Conservation (phyloP, 2,888 invertebrate species). For the Carabus problematicus region DNA sequence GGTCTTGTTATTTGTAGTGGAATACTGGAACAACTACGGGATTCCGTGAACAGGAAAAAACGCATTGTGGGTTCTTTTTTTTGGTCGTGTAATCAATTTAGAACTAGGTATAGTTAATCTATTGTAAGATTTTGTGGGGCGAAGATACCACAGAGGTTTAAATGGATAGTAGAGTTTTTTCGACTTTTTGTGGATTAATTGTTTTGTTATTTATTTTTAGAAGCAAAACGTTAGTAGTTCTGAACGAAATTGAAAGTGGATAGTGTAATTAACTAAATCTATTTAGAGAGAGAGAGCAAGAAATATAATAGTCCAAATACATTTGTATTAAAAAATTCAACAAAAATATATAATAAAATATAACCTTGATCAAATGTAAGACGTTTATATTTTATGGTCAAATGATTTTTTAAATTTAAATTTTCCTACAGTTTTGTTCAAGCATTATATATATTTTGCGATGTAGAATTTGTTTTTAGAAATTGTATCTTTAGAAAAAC, state of each 20-base stretch:
- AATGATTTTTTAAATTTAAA: too few species aligned
- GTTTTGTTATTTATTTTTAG: conserved; percentile 2
- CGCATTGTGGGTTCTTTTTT: conserved; percentile 21
- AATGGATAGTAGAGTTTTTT: conserved; percentile 4
- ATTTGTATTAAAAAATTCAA: neutral
- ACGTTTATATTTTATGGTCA: too few species aligned
- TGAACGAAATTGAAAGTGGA: too few species aligned
- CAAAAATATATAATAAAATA: neutral
- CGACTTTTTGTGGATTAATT: neutral
- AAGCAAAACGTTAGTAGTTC: neutral
- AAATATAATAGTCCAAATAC: neutral
- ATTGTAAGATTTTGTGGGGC: conserved; percentile 7
- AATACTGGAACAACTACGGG: too few species aligned
- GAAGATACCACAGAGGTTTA: neutral
- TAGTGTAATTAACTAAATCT: too few species aligned
- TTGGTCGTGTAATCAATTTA: conserved; percentile 23
- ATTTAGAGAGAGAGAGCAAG: too few species aligned
- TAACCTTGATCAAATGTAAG: too few species aligned
- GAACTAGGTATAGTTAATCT: conserved; percentile 9
- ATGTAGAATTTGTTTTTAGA: too few species aligned
- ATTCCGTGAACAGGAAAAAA: conserved; percentile 6
- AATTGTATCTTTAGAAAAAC: too few species aligned
- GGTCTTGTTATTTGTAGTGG: conserved; percentile 12
- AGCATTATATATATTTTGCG: too few species aligned
- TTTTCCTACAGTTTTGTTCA: too few species aligned